Conservation (phyloP, 1,140 invertebrate genomes). For the Tribolium madens region DNA sequence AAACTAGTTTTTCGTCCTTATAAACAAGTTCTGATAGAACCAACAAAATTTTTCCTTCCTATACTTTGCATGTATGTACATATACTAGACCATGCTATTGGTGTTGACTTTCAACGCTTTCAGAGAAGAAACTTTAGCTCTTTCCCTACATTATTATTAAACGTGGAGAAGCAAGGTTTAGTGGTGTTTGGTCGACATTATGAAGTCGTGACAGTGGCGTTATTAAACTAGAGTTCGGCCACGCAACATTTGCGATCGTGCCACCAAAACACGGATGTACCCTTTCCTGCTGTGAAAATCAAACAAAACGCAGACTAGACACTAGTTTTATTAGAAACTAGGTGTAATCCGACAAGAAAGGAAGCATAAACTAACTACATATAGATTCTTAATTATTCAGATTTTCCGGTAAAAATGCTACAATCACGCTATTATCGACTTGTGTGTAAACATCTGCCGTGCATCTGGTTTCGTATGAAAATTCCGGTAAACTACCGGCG, state of each 20-base stretch:
- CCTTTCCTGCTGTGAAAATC: not conserved
- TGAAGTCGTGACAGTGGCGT: slow-evolving; percentile 26
- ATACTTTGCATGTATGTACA: slow-evolving; percentile 4
- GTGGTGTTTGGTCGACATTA: slow-evolving; percentile 24
- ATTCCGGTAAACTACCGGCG: slow-evolving; percentile 24
- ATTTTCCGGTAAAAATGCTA: not conserved
- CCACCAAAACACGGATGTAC: no score
- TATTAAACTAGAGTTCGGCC: slow-evolving; percentile 10
- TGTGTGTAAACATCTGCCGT: slow-evolving; percentile 16
- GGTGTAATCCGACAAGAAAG: not conserved
- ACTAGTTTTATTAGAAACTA: not conserved
- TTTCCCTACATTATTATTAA: slow-evolving; percentile 10
- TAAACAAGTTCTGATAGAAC: not conserved
- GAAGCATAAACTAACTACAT: not conserved
- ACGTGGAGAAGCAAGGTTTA: not conserved
- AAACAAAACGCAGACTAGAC: not conserved
- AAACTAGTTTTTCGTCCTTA: not conserved
- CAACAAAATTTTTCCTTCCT: not conserved
- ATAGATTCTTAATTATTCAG: not conserved
- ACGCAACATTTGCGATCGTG: not conserved
- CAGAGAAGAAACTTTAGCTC: not conserved
- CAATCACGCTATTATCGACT: not conserved
- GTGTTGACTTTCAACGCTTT: slow-evolving; percentile 24
- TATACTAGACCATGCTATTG: not conserved
- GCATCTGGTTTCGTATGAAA: not conserved